These are phyloP conservation scores for Tuberolachnus salignus DNA, from an alignment of 2,888 invertebrate genomes.

Conservation along the genomic window DNA sequence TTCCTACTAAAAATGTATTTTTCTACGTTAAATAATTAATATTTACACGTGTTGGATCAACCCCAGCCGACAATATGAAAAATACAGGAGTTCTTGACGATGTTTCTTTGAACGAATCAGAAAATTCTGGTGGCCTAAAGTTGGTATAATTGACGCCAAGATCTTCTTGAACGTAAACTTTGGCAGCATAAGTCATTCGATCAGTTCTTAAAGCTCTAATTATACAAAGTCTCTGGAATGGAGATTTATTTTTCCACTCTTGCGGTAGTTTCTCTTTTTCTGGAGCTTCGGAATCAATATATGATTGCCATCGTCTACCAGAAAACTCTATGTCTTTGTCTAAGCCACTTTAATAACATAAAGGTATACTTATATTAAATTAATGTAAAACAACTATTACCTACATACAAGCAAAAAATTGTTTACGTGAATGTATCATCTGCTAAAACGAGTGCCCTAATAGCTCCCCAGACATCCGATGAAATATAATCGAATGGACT, in stretches of 20 bases:
- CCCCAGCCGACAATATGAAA: constrained; percentile 93
- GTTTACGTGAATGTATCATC: constrained; percentile 67
- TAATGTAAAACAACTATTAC: neutral
- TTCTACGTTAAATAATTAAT: neutral
- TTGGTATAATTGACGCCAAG: constrained; percentile 83
- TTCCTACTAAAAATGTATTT: too few relatives aligned
- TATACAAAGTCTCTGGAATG: constrained; percentile 87
- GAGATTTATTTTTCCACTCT: constrained; percentile 91
- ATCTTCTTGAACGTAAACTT: constrained; percentile 85
- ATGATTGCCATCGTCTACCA: constrained; percentile 89
- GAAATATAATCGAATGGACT: constrained; percentile 85
- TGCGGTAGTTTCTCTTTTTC: constrained; percentile 93
- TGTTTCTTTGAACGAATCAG: constrained; percentile 84
- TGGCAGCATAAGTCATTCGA: constrained; percentile 91
- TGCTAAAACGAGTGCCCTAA: constrained; percentile 72
- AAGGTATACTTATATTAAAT: neutral
- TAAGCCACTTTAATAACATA: constrained; percentile 69
- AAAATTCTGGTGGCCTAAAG: constrained; percentile 78
- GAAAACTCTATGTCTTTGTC: constrained; percentile 92
- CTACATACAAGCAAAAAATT: neutral
- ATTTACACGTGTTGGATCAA: constrained; percentile 83
- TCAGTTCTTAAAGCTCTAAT: constrained; percentile 90
- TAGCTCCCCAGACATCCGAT: constrained; percentile 80
- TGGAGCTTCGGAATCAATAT: constrained; percentile 88
- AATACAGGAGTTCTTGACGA: constrained; percentile 85